These are phyloP conservation scores for Calliopum simillimum DNA, from an alignment of 2,888 invertebrate species.

Conservation along the genomic window DNA sequence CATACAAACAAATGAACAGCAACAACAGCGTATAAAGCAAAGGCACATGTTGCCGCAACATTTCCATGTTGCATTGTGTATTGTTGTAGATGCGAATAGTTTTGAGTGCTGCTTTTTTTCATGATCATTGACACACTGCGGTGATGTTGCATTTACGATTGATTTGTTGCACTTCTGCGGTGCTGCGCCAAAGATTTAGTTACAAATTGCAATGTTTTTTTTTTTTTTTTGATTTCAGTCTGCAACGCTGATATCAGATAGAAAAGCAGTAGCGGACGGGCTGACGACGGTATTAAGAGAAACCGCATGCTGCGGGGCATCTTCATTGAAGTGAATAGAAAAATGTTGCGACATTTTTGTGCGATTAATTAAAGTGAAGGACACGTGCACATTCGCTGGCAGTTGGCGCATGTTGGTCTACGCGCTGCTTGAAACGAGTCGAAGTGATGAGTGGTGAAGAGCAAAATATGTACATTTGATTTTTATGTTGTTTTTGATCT, in stretches of 20 bases:
- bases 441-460: too few relatives aligned
- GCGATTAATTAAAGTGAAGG: constrained; percentile 29
- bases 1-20: background rate
- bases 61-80: background rate
- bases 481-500: too few relatives aligned
- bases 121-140: constrained; percentile 19
- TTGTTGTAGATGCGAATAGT: too few relatives aligned
- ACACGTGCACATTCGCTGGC: background rate
- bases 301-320: background rate
- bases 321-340: constrained; percentile 28
- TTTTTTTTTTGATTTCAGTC: too few relatives aligned
- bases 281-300: too few relatives aligned
- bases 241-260: too few relatives aligned
- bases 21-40: too few relatives aligned
- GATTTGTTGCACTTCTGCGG: constrained; percentile 20
- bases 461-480: too few relatives aligned
- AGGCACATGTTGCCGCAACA: constrained; percentile 14
- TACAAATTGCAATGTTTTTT: background rate
- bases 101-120: constrained; percentile 12
- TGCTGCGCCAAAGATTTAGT: background rate
- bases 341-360: constrained; percentile 24
- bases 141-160: background rate
- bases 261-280: too few relatives aligned
- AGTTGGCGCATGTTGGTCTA: background rate
- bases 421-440: too few relatives aligned